phyloP scores from a whole-genome alignment of 2,113 vertebrate genomes.

The Orthonyx spaldingii region DNA sequence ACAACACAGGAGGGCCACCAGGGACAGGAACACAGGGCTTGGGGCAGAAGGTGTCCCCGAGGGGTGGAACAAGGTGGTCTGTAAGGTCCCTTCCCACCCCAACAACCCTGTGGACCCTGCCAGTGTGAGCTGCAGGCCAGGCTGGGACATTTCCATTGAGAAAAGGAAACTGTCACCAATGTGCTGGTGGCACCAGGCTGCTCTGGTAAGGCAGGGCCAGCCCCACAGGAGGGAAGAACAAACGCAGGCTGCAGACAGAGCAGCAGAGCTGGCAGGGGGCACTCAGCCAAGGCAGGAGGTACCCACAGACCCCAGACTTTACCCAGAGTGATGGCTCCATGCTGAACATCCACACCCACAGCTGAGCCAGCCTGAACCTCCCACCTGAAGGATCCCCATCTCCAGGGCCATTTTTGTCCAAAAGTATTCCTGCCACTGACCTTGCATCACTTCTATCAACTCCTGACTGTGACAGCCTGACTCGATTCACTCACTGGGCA shows the following conservation, averaged over 20 bases:
- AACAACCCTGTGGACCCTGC: fast-evolving
- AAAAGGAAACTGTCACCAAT: not conserved
- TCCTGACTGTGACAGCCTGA: not conserved
- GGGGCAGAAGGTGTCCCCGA: no score
- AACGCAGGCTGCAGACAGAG: not conserved
- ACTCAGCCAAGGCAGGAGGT: fast-evolving
- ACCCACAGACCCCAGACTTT: not conserved
- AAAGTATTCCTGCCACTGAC: not conserved
- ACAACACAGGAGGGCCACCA: not conserved
- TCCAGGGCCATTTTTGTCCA: not conserved
- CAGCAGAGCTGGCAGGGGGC: not conserved
- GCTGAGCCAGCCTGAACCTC: not conserved
- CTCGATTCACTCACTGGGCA: not conserved
- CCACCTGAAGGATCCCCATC: not conserved
- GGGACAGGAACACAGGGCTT: no score
- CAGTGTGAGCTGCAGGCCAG: not conserved
- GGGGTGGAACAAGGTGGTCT: not conserved
- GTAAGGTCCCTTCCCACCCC: not conserved
- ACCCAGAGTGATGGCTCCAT: not conserved
- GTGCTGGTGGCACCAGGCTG: not conserved
- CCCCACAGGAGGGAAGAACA: fast-evolving
- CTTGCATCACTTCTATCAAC: not conserved
- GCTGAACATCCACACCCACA: not conserved
- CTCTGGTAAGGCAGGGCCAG: not conserved
- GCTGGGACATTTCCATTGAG: not conserved